Conservation (phyloP, 2,797 vertebrate genomes). For the Sebastes kiyomatsui region DNA sequence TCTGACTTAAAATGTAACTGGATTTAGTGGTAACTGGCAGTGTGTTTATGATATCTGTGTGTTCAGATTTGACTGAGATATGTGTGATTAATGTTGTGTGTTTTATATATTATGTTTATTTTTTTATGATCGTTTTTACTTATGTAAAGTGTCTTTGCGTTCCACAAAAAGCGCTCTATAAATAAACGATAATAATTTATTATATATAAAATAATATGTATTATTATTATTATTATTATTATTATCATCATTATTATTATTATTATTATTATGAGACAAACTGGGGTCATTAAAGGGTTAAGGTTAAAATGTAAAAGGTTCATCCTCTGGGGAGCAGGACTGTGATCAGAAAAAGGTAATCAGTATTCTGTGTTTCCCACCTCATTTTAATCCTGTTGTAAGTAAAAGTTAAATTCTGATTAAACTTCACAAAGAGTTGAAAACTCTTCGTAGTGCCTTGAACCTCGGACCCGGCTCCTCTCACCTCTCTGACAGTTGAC, state of each 20-base stretch:
- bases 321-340: background rate
- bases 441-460: background rate
- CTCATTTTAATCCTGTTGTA: background rate
- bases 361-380: background rate
- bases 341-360: background rate
- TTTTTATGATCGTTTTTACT: too few relatives aligned
- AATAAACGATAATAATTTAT: accelerated
- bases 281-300: too few relatives aligned
- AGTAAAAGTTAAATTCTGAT: background rate
- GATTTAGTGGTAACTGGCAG: too few relatives aligned
- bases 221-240: too few relatives aligned
- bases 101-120: too few relatives aligned
- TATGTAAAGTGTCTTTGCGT: too few relatives aligned
- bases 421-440: background rate
- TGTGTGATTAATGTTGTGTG: too few relatives aligned
- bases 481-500: constrained; percentile 90
- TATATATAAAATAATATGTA: too few relatives aligned
- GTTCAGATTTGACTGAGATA: too few relatives aligned
- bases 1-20: background rate
- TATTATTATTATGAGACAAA: too few relatives aligned
- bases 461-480: background rate
- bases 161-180: accelerated
- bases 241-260: too few relatives aligned
- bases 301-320: background rate
- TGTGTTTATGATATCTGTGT: too few relatives aligned